Conservation (phyloP, 2,113 vertebrate genomes). For the Ptyas mucosa region DNA sequence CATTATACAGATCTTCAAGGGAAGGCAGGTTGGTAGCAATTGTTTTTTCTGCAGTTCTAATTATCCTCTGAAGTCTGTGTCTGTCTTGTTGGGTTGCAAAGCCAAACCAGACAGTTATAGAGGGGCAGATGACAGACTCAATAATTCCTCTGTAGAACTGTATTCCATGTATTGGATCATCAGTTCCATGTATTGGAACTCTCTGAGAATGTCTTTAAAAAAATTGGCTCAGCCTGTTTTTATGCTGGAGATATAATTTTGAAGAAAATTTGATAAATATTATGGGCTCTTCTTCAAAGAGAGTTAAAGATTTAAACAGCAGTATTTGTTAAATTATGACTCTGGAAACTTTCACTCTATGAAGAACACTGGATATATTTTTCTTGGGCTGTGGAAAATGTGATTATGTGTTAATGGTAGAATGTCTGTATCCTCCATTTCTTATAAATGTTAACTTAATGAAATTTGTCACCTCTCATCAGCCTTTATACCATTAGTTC, state of each 20-base stretch:
- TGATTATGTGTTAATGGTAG: background rate
- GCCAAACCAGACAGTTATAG: too few species aligned
- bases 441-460: background rate
- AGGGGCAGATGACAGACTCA: too few species aligned
- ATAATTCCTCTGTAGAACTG: too few species aligned
- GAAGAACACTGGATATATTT: background rate
- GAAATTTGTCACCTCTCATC: background rate
- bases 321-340: background rate
- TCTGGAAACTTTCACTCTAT: background rate
- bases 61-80: too few species aligned
- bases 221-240: background rate
- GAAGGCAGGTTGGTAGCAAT: too few species aligned
- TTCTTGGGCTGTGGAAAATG: background rate
- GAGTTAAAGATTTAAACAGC: background rate
- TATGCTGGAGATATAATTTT: background rate
- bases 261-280: background rate
- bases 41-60: too few species aligned
- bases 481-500: background rate
- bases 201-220: background rate
- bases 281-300: background rate
- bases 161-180: too few species aligned
- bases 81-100: too few species aligned
- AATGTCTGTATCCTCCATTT: background rate
- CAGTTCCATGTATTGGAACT: background rate
- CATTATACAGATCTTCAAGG: too few species aligned